Percentiles rank a stretch among this genome's conserved stretches.
Evolutionary conservation across 2,888 invertebrate species (phyloP).

Genomic region (Dexiosoma caninum): DNA sequence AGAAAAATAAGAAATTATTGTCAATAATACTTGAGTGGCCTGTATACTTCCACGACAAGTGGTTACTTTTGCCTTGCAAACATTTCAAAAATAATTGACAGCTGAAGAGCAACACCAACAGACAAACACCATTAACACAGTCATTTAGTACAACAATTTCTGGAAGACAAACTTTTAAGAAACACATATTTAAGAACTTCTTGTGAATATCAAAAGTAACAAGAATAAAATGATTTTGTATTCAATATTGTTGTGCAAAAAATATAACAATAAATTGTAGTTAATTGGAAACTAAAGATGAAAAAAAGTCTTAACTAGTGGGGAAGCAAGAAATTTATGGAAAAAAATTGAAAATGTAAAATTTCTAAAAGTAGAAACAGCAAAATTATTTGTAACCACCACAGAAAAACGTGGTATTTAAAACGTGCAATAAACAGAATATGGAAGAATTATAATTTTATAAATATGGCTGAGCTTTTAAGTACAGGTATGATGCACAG

Average conservation of each 20-base stretch:
- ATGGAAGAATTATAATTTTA: too few relatives aligned
- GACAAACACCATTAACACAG: neutral
- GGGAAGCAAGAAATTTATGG: neutral
- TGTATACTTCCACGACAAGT: neutral
- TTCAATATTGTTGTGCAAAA: neutral
- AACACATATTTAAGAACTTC: neutral
- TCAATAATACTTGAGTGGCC: neutral
- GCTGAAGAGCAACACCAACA: conserved; percentile 25
- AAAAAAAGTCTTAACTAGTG: conserved; percentile 31
- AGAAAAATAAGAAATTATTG: neutral
- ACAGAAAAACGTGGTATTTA: neutral
- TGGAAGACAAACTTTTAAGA: neutral
- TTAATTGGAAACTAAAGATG: conserved; percentile 22
- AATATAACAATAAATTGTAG: neutral
- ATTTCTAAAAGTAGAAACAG: neutral
- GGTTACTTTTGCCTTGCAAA: neutral
- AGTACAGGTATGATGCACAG: too few relatives aligned
- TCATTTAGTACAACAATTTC: neutral
- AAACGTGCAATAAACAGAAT: too few relatives aligned
- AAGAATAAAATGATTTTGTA: neutral
- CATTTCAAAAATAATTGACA: conserved; percentile 51
- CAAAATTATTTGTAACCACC: neutral
- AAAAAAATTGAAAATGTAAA: neutral
- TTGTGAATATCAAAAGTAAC: too few relatives aligned
- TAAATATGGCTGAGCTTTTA: too few relatives aligned